A percentile compares a stretch with the other conserved stretches of the same genome.
phyloP scores from a whole-genome alignment of 1,140 invertebrate species.

The Rhopalosiphum maidis region DNA sequence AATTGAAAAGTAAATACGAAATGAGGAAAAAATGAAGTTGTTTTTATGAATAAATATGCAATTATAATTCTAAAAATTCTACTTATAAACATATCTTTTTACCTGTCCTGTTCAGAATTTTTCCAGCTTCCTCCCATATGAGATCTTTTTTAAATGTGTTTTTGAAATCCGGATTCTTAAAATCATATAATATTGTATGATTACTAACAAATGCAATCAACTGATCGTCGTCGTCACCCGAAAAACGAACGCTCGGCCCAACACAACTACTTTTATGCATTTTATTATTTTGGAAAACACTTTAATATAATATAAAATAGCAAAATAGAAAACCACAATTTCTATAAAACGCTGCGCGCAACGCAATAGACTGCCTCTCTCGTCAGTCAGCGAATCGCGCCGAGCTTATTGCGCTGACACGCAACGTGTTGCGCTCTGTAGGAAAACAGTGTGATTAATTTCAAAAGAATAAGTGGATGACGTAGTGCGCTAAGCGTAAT shows the following conservation, averaged over 20 bases:
- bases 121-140: conserved; percentile 35
- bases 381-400: background rate
- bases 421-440: background rate
- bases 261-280: conserved; percentile 22
- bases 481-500: conserved; percentile 43
- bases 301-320: conserved; percentile 31
- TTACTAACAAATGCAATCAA: conserved; percentile 34
- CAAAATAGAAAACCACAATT: conserved; percentile 38
- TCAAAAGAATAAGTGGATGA: conserved; percentile 38
- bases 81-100: conserved; percentile 39
- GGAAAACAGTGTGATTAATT: conserved; percentile 29
- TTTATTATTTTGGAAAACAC: conserved; percentile 1
- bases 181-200: conserved; percentile 37
- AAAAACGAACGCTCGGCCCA: conserved; percentile 38
- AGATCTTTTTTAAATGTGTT: conserved; percentile 35
- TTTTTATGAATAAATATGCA: conserved; percentile 16
- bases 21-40: conserved; percentile 25
- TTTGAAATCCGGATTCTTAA: conserved; percentile 23
- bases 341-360: conserved; percentile 7
- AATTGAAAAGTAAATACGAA: conserved; percentile 31
- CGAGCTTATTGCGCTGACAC: background rate
- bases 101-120: conserved; percentile 37
- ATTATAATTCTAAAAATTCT: conserved; percentile 30
- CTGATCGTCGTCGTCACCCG: conserved; percentile 20
- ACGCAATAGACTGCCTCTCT: background rate